Conservation (phyloP, 2,113 vertebrate genomes). For the Sinocyclocheilus grahami region DNA sequence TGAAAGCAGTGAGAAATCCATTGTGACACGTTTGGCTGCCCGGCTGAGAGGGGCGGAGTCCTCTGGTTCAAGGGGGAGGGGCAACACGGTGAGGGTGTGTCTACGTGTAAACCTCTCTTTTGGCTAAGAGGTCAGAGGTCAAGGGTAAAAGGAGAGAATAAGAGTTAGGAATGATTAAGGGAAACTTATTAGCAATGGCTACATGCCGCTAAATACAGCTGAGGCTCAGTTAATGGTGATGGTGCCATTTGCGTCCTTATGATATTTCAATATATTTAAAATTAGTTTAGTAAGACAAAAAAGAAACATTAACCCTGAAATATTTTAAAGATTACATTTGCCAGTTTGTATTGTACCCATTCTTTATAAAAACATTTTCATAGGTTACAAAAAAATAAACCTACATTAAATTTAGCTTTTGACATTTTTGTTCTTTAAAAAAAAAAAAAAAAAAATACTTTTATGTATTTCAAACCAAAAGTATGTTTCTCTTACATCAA, state of each 20-base stretch:
- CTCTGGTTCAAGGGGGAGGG: constrained; percentile 71
- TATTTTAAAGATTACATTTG: not conserved
- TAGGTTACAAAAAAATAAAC: no score
- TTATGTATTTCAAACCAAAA: not conserved
- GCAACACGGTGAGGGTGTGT: constrained; percentile 84
- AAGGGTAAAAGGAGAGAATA: constrained; percentile 47
- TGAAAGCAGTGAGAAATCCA: constrained; percentile 91
- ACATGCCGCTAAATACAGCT: not conserved
- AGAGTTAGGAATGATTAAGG: constrained; percentile 8
- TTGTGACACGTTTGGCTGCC: constrained; percentile 82
- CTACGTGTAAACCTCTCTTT: constrained; percentile 85
- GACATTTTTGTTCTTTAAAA: no score
- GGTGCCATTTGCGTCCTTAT: not conserved
- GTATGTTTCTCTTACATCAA: no score
- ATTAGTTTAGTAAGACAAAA: not conserved
- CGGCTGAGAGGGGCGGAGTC: constrained; percentile 70
- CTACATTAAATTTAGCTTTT: no score
- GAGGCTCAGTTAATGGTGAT: not conserved
- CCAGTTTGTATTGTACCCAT: no score
- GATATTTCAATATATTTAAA: not conserved
- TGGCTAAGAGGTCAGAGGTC: constrained; percentile 69
- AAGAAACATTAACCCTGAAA: no score
- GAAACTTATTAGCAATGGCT: not conserved
- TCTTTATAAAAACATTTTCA: no score
- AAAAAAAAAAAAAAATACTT: not conserved